phyloP scores from a whole-genome alignment of 1,140 invertebrate genomes.

The Drosophila tani region DNA sequence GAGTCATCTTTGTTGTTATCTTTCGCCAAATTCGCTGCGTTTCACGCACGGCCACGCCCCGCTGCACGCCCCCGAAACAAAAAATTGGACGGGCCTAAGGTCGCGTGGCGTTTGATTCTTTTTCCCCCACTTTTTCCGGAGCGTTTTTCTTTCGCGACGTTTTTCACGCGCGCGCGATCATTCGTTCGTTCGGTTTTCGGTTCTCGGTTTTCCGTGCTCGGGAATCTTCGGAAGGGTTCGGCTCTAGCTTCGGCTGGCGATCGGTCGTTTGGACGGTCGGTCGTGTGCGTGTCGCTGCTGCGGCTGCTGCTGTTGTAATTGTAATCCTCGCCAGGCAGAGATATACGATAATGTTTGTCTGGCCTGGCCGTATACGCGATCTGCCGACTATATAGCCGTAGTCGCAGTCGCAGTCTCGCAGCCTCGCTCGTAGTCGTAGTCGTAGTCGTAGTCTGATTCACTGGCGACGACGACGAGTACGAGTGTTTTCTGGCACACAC shows the following conservation, averaged over 20 bases:
- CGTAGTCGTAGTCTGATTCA: constrained; percentile 71
- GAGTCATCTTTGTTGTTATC: constrained; percentile 71
- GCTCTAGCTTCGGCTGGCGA: constrained; percentile 59
- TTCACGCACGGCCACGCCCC: constrained; percentile 74
- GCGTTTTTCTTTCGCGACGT: constrained; percentile 60
- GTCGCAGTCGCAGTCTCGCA: constrained; percentile 33
- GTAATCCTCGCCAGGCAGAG: constrained; percentile 74
- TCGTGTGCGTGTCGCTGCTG: constrained; percentile 46
- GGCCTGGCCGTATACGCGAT: constrained; percentile 78
- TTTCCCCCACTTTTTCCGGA: constrained; percentile 31
- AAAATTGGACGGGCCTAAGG: constrained; percentile 65
- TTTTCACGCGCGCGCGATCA: constrained; percentile 75
- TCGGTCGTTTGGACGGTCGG: constrained; percentile 28
- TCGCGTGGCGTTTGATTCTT: constrained; percentile 72
- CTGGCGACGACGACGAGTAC: constrained; percentile 34
- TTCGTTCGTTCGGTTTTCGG: constrained; percentile 35
- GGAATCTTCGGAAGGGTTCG: constrained; percentile 43
- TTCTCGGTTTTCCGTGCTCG: constrained; percentile 54
- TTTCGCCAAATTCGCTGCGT: constrained; percentile 60
- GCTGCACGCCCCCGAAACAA: constrained; percentile 47
- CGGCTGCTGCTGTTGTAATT: constrained; percentile 62
- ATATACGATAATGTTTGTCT: constrained; percentile 79
- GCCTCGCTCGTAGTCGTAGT: constrained; percentile 45
- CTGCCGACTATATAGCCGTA: constrained; percentile 73
- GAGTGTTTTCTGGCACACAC: constrained; percentile 75